A percentile compares a stretch with the other conserved stretches of the same genome.
Evolutionary conservation across 2,888 invertebrate species (phyloP).

Genomic region (Mesoligia furuncula): DNA sequence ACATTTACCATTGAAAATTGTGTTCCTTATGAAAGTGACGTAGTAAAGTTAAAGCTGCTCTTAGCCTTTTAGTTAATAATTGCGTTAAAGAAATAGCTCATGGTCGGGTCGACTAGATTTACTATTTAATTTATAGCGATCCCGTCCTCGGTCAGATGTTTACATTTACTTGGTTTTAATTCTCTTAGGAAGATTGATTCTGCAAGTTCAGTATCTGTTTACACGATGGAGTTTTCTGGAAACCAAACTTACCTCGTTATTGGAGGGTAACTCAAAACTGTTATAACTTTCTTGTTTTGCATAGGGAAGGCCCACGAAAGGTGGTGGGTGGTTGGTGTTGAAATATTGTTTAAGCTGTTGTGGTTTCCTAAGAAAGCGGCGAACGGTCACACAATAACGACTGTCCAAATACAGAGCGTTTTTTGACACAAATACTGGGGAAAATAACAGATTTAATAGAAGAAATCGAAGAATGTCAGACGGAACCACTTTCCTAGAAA

Average conservation of each 20-base stretch:
- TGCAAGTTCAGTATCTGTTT: slow-evolving; percentile 13
- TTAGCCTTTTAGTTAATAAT: slow-evolving; percentile 30
- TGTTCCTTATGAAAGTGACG: neutral
- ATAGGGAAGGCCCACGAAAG: neutral
- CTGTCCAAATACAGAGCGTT: too few relatives aligned
- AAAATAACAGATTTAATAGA: neutral
- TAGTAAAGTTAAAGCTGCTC: neutral
- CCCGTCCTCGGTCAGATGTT: slow-evolving; percentile 29
- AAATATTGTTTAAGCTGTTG: neutral
- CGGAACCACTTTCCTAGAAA: neutral
- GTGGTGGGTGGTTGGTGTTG: neutral
- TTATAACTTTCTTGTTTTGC: neutral
- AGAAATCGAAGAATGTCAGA: too few relatives aligned
- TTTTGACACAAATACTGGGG: too few relatives aligned
- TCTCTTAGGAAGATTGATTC: slow-evolving; percentile 37
- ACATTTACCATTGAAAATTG: neutral
- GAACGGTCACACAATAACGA: neutral
- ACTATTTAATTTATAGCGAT: slow-evolving; percentile 47
- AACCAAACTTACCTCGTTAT: slow-evolving; percentile 2
- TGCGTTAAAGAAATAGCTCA: slow-evolving; percentile 57
- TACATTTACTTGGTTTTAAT: slow-evolving; percentile 44
- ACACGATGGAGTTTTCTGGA: slow-evolving; percentile 7
- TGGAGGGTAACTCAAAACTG: slow-evolving; percentile 11
- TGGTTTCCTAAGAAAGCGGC: neutral
- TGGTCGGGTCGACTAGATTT: slow-evolving; percentile 53